Evolutionary conservation across 1,140 invertebrate species (phyloP).

Genomic region (Drosophila mauritiana): DNA sequence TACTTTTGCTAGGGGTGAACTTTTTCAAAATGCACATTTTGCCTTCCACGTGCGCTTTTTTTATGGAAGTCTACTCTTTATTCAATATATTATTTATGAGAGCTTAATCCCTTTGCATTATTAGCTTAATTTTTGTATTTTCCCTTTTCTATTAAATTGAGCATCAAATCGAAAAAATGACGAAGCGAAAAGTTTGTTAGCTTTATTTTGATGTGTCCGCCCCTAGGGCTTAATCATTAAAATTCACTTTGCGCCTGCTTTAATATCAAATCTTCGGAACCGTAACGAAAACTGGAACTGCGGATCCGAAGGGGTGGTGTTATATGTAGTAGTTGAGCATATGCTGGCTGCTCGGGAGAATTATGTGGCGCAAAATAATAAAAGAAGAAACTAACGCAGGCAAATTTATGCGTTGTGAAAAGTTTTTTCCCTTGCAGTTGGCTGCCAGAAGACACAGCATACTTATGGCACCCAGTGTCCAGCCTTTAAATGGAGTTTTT

Average conservation of each 20-base stretch:
- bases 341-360: constrained; percentile 68
- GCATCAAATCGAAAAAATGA: constrained; percentile 37
- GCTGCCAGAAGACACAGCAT: constrained; percentile 24
- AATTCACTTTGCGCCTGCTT: constrained; percentile 73
- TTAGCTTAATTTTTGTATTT: not conserved
- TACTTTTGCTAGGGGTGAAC: too few species aligned
- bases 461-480: constrained; percentile 60
- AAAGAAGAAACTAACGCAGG: constrained; percentile 65
- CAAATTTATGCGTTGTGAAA: constrained; percentile 81
- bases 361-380: constrained; percentile 72
- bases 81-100: too few species aligned
- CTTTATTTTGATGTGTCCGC: constrained; percentile 8
- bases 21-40: too few species aligned
- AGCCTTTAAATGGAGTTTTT: constrained; percentile 63
- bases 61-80: too few species aligned
- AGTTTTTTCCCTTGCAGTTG: constrained; percentile 51
- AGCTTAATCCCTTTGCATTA: too few species aligned
- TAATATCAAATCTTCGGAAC: constrained; percentile 69
- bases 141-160: constrained; percentile 33
- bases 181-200: constrained; percentile 3
- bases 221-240: constrained; percentile 54
- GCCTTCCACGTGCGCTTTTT: too few species aligned
- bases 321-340: constrained; percentile 44
- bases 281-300: constrained; percentile 12
- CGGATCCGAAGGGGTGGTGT: not conserved